Conservation (phyloP, 2,888 invertebrate species). For the Torymus auratus region DNA sequence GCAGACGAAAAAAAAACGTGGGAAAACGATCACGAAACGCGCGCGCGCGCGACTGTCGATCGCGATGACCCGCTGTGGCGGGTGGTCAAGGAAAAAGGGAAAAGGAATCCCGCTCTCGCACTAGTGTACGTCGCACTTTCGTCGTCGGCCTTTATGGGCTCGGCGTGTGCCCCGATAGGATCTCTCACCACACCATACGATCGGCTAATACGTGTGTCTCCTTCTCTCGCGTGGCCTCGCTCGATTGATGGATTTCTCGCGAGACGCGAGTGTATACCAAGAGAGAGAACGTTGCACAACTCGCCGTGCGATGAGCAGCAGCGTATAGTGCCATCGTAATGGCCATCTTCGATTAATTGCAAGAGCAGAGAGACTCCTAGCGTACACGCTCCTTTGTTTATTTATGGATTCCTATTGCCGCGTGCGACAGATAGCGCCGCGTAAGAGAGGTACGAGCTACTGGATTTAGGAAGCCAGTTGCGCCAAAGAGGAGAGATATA, state of each 20-base stretch:
- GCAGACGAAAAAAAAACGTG: constrained; percentile 63
- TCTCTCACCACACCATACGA: constrained; percentile 12
- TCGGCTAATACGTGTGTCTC: not conserved
- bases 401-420: constrained; percentile 15
- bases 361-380: not conserved
- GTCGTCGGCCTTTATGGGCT: constrained; percentile 58
- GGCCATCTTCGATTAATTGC: constrained; percentile 41
- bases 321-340: constrained; percentile 54
- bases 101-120: constrained; percentile 33
- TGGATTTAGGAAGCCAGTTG: not conserved
- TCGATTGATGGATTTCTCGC: constrained; percentile 65
- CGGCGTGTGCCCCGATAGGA: constrained; percentile 32
- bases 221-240: constrained; percentile 39
- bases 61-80: constrained; percentile 60
- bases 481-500: too few relatives aligned
- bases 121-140: constrained; percentile 37
- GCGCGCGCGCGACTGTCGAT: constrained; percentile 10
- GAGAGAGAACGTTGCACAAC: constrained; percentile 57
- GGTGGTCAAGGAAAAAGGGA: constrained; percentile 60
- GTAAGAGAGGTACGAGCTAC: not conserved
- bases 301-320: constrained; percentile 33
- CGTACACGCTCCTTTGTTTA: constrained; percentile 15
- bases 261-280: not conserved
- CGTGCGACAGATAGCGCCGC: constrained; percentile 7
- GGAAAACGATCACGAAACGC: constrained; percentile 59